Evolutionary conservation across 2,113 vertebrate species (phyloP), one percentile per base, ranked within the genome.

Genomic region (Merops nubicus): DNA sequence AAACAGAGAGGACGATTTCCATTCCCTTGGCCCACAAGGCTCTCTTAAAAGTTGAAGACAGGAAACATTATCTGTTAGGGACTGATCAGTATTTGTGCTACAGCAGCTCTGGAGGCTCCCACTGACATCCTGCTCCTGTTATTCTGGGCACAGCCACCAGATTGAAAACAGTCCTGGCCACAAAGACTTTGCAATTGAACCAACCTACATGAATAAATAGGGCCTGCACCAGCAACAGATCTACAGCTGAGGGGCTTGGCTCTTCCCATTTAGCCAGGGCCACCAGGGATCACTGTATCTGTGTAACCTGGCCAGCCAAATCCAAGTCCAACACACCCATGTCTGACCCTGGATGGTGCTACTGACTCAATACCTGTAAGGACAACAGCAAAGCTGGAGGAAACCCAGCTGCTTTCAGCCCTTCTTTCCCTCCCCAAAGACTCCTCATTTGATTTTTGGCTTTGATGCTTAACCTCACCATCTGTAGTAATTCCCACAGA

Each of bases 51-150:
- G 72, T 67, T 80, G 38, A 54, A 95, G 93, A 90, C 79, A 94
- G 96, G 93, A 96, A 96, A 86, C 68, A 84, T 86, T 94, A 92
- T 96, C 90, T 95, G 9, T 73, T 77, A 91, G 72, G 54, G 72
- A 83, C 91, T 57, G 91, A 94, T 83, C 63, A 42, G 81, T 79
- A 45, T 88, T 93, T 94, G 78, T 88, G 78, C 45, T 93, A 72
- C 67, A 54, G 85, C 50, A 80, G 51, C 90, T 90, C 94, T 91
- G 69, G 84, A 91, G 91, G 64, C 89, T 96, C 73, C 86, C 76
- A 77, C 94, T 87, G 84, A 97, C 95, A 97, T 97, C 95, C 94
- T 92, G 86, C 90, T 97, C 84, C 89, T 96, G 94, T 97, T 97
- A 91, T 96, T 97, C 89, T 97, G 89, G 95, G 95, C 94, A 95